Conservation (phyloP, 2,888 invertebrate genomes). For the Andrena bucephala region DNA sequence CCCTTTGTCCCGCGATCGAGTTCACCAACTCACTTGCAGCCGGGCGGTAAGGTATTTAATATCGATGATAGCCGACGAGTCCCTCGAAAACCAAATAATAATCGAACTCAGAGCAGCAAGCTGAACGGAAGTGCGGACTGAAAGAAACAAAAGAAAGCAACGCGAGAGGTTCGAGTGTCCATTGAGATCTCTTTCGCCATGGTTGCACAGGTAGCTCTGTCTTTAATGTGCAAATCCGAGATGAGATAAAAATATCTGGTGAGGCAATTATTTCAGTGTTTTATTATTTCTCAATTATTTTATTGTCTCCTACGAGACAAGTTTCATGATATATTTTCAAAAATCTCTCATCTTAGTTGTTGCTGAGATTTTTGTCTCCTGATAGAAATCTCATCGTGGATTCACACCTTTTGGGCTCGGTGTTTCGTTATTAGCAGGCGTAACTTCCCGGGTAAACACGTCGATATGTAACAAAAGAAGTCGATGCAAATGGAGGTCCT, state of each 20-base stretch:
- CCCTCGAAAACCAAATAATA: neutral
- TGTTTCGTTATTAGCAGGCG: neutral
- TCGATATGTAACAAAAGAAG: neutral
- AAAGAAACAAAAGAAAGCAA: slow-evolving; percentile 8
- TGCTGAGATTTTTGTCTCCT: too few species aligned
- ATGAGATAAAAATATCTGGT: too few species aligned
- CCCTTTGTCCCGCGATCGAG: too few species aligned
- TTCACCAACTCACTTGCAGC: too few species aligned
- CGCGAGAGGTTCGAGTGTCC: slow-evolving; percentile 17
- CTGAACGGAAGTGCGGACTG: neutral
- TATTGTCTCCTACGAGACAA: too few species aligned
- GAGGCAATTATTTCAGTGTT: too few species aligned
- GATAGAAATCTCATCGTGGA: too few species aligned
- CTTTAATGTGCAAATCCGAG: neutral
- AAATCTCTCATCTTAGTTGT: too few species aligned
- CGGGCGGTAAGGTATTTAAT: neutral
- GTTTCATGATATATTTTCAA: too few species aligned
- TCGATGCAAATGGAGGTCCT: neutral
- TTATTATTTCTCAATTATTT: too few species aligned
- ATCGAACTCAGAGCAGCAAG: neutral
- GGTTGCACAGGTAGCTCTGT: neutral
- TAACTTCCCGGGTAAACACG: neutral
- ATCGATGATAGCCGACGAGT: neutral
- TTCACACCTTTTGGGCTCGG: neutral
- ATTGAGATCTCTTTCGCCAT: slow-evolving; percentile 21